A percentile compares a stretch with the other conserved stretches of the same genome.
Conservation (phyloP, 2,797 vertebrate genomes). For the Chiloscyllium punctatum region DNA sequence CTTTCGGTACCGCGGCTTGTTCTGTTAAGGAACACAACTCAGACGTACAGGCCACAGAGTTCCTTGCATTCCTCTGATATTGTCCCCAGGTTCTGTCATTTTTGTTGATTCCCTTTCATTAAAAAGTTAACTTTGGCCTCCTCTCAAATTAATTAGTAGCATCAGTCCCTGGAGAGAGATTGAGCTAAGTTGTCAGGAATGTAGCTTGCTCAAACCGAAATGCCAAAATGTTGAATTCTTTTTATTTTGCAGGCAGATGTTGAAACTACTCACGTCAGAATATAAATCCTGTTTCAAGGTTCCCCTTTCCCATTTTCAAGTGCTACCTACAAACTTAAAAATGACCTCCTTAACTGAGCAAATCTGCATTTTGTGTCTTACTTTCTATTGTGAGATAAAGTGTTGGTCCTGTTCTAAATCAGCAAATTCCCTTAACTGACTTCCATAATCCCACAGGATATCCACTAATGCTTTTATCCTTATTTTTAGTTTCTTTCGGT, state of each 20-base stretch:
- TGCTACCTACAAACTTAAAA: not conserved
- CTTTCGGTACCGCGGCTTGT: not conserved
- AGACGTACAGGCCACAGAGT: not conserved
- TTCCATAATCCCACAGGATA: not conserved
- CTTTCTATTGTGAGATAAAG: not conserved
- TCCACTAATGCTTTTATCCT: not conserved
- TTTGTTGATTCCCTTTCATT: not conserved
- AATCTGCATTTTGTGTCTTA: not conserved
- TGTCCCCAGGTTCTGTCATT: not conserved
- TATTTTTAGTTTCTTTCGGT: not conserved
- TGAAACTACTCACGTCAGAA: not conserved
- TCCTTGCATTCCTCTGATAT: slow-evolving; percentile 24
- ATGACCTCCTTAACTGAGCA: not conserved
- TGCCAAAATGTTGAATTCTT: not conserved
- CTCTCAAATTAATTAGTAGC: not conserved
- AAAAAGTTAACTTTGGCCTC: not conserved
- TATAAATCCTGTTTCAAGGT: not conserved
- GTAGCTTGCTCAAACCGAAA: not conserved
- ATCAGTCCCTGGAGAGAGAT: not conserved
- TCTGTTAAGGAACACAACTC: slow-evolving; percentile 16
- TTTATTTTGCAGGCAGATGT: not conserved
- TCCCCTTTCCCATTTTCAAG: not conserved
- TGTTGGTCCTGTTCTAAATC: not conserved
- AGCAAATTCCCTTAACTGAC: not conserved
- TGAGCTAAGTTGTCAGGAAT: slow-evolving; percentile 10